Conservation (phyloP, 53 echinoderm and acorn worm genomes). For the Paracentrotus lividus region DNA sequence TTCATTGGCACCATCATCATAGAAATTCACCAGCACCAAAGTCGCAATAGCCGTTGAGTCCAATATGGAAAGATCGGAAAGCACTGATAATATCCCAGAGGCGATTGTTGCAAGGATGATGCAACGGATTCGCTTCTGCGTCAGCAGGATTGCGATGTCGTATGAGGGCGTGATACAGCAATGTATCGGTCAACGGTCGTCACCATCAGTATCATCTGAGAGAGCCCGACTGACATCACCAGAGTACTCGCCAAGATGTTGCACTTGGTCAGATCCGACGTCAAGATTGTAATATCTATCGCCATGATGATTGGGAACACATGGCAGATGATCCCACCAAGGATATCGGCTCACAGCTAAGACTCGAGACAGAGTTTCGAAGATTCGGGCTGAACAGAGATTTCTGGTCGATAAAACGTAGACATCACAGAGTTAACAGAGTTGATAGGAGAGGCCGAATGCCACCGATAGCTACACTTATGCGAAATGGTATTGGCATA, state of each 20-base stretch:
- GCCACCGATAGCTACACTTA: background rate
- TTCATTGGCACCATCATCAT: background rate
- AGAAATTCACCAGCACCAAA: constrained; percentile 1
- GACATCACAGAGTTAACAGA: background rate
- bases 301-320: background rate
- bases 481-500: background rate
- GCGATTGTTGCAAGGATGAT: background rate
- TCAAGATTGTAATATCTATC: background rate
- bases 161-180: background rate
- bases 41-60: background rate
- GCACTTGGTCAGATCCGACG: background rate
- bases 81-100: background rate
- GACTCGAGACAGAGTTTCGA: background rate
- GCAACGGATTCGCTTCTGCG: background rate
- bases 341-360: background rate
- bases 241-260: background rate
- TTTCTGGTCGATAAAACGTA: background rate
- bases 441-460: background rate
- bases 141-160: background rate
- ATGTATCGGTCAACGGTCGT: background rate
- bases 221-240: background rate
- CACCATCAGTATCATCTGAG: background rate
- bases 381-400: background rate
- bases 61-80: background rate
- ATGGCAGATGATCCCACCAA: background rate